phyloP scores from a whole-genome alignment of 1,140 invertebrate genomes.

The Aphaenogaster floridana region DNA sequence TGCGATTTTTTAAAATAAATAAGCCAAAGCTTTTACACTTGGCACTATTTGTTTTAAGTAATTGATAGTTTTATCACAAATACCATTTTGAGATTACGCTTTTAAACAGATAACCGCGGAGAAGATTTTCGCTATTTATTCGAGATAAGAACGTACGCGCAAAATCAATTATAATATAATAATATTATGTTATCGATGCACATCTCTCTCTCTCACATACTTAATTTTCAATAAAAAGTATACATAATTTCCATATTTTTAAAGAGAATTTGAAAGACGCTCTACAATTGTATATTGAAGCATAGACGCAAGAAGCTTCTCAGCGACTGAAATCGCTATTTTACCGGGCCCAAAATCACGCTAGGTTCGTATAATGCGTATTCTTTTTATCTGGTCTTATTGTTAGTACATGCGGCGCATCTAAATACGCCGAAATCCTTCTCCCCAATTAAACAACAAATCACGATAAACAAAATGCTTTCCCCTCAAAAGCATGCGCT shows the following conservation, averaged over 20 bases:
- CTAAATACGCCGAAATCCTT: conserved; percentile 6
- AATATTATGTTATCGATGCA: conserved; percentile 9
- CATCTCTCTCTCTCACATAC: not conserved
- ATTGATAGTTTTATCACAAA: conserved; percentile 45
- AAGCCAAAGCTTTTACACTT: conserved; percentile 38
- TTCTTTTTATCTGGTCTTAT: conserved; percentile 28
- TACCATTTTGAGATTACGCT: conserved; percentile 59
- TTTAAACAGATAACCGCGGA: conserved; percentile 30
- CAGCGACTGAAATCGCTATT: conserved; percentile 4
- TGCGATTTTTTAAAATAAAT: conserved; percentile 17
- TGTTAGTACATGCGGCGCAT: not conserved
- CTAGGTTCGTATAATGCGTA: not conserved
- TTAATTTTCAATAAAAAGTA: not conserved
- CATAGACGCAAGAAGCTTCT: conserved; percentile 23
- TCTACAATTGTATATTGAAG: not conserved
- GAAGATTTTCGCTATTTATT: conserved; percentile 31
- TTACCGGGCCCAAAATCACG: conserved; percentile 17
- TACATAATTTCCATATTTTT: not conserved
- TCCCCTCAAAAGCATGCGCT: conserved; percentile 58
- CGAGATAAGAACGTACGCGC: not conserved
- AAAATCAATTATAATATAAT: not conserved
- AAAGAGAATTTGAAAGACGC: not conserved
- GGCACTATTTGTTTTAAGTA: conserved; percentile 51
- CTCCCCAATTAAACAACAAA: conserved; percentile 46
- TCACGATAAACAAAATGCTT: conserved; percentile 46